A percentile compares a stretch with the other conserved stretches of the same genome.
phyloP scores from a whole-genome alignment of 2,888 invertebrate species.

The Leucania comma region DNA sequence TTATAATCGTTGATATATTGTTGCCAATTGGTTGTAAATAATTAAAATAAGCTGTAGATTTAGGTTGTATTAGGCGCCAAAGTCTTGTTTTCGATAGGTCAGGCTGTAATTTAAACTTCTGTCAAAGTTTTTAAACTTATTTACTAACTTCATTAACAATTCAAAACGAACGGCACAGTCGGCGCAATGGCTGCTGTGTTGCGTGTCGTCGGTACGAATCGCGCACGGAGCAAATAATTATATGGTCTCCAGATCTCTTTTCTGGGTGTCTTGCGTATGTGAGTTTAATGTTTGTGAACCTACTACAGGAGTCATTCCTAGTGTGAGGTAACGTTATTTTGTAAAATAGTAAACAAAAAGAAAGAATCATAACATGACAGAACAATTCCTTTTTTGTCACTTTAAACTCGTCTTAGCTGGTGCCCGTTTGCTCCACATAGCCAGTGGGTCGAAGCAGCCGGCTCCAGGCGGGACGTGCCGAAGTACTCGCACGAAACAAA shows the following conservation, averaged over 20 bases:
- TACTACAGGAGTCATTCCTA: no score
- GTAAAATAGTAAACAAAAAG: no score
- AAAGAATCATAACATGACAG: neutral
- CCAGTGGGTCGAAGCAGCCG: slow-evolving; percentile 64
- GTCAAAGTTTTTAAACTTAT: neutral
- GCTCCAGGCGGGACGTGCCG: slow-evolving; percentile 74
- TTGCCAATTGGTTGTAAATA: neutral
- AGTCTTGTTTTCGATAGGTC: neutral
- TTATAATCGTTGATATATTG: slow-evolving; percentile 4
- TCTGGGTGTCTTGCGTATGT: no score
- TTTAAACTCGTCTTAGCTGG: slow-evolving; percentile 28
- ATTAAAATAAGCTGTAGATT: neutral
- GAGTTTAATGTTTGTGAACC: no score
- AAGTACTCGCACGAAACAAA: slow-evolving; percentile 81
- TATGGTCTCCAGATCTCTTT: no score
- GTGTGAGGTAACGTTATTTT: no score
- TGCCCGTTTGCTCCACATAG: slow-evolving; percentile 66
- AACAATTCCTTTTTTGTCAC: slow-evolving; percentile 12
- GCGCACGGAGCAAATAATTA: no score
- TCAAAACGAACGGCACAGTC: no score
- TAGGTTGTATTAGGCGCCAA: neutral
- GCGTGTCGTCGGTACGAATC: no score
- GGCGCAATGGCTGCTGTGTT: no score
- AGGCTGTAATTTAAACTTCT: no score
- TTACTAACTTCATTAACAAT: neutral